A percentile compares a stretch with the other conserved stretches of the same genome.
phyloP scores from a whole-genome alignment of 2,797 vertebrate genomes.

The Dromococcyx pavoninus region DNA sequence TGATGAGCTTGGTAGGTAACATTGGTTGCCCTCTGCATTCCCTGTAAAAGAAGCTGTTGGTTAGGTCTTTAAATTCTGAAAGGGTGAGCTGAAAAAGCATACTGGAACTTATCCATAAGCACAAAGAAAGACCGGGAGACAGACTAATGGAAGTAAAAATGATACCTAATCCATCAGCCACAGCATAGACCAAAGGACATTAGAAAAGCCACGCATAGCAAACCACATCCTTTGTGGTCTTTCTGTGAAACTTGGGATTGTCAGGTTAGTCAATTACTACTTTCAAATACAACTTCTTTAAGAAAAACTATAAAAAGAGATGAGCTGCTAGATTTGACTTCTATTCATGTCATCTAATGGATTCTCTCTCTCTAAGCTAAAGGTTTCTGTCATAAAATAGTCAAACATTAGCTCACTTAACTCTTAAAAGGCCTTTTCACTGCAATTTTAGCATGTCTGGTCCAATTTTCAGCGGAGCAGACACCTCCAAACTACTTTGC shows the following conservation, averaged over 20 bases:
- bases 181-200: not conserved
- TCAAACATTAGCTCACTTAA: not conserved
- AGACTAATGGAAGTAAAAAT: not conserved
- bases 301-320: not conserved
- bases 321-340: not conserved
- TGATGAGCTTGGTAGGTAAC: conserved; percentile 99
- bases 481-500: not conserved
- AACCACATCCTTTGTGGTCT: not conserved
- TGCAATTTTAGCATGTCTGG: not conserved
- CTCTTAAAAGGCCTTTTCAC: not conserved
- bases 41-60: conserved; percentile 73
- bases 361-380: not conserved
- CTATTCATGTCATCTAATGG: not conserved
- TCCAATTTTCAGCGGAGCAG: not conserved
- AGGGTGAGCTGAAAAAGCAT: not conserved
- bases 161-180: not conserved
- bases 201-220: not conserved
- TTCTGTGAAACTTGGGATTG: not conserved
- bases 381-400: not conserved
- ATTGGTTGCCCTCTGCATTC: conserved; percentile 96
- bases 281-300: not conserved
- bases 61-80: not conserved
- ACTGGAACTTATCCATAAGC: not conserved
- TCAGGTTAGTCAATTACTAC: not conserved
- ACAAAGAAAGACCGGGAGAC: not conserved